These are phyloP conservation scores for Athalia cordata DNA, from an alignment of 2,888 invertebrate genomes.

Conservation along the genomic window DNA sequence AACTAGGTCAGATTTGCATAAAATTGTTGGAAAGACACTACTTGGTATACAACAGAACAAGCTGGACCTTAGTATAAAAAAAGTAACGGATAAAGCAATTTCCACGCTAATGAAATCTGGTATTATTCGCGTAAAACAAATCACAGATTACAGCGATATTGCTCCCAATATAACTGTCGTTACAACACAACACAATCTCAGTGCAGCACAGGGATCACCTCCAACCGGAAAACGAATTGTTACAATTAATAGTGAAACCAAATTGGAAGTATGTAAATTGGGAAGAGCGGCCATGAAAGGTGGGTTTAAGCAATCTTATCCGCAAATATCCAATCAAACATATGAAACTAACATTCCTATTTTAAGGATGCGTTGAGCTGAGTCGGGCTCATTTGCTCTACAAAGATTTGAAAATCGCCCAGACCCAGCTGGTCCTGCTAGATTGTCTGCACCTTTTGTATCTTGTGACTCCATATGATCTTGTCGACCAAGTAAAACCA, in stretches of 20 bases:
- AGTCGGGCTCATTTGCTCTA: conserved; percentile 83
- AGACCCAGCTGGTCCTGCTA: conserved; percentile 84
- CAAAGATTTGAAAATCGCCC: conserved; percentile 83
- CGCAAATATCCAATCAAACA: not conserved
- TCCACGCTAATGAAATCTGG: conserved; percentile 73
- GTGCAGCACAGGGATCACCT: conserved; percentile 46
- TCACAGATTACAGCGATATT: conserved; percentile 54
- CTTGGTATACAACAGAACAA: conserved; percentile 79
- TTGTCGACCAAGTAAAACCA: conserved; percentile 76
- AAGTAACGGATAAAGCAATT: conserved; percentile 73
- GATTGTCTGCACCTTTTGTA: conserved; percentile 91
- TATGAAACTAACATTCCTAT: not conserved
- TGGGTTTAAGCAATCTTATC: conserved; percentile 57
- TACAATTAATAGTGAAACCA: conserved; percentile 70
- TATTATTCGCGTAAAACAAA: conserved; percentile 68
- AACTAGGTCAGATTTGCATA: conserved; percentile 75
- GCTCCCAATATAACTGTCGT: conserved; percentile 62
- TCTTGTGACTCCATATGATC: conserved; percentile 88
- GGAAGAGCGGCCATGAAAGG: conserved; percentile 91
- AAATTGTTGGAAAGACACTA: conserved; percentile 79
- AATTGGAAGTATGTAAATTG: conserved; percentile 79
- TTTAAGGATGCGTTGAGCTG: conserved; percentile 86
- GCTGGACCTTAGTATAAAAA: conserved; percentile 72
- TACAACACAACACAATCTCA: conserved; percentile 58
- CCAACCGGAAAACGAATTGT: conserved; percentile 56